phyloP scores from a whole-genome alignment of 2,113 vertebrate species.

The Chrysemys picta region DNA sequence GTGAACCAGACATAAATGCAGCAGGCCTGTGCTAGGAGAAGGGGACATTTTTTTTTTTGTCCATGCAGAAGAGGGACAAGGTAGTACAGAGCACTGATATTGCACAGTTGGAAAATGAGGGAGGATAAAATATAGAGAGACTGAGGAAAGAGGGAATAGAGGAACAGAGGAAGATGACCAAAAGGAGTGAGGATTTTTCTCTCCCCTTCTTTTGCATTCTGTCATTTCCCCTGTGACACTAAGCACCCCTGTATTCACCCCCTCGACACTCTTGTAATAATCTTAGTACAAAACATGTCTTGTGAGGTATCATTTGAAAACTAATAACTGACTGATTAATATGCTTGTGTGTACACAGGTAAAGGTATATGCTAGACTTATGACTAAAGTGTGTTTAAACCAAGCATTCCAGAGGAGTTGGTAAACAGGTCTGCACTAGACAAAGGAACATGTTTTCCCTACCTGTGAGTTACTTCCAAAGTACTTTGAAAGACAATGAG shows the following conservation, averaged over 20 bases:
- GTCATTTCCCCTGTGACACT: neutral
- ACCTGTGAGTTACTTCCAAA: neutral
- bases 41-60: neutral
- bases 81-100: neutral
- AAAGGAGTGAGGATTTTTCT: neutral
- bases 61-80: neutral
- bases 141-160: neutral
- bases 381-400: neutral
- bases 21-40: neutral
- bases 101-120: conserved; percentile 3
- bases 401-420: neutral
- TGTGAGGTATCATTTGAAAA: neutral
- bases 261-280: neutral
- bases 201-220: neutral
- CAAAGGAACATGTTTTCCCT: neutral
- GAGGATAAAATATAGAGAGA: neutral
- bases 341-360: neutral
- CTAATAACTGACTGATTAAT: neutral
- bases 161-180: neutral
- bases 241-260: neutral
- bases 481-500: neutral
- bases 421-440: neutral
- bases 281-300: neutral
- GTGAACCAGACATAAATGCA: neutral
- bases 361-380: neutral